Base-by-base conservation (phyloP, 2,797 vertebrate genomes). In the Nyctalus aviator region DNA sequence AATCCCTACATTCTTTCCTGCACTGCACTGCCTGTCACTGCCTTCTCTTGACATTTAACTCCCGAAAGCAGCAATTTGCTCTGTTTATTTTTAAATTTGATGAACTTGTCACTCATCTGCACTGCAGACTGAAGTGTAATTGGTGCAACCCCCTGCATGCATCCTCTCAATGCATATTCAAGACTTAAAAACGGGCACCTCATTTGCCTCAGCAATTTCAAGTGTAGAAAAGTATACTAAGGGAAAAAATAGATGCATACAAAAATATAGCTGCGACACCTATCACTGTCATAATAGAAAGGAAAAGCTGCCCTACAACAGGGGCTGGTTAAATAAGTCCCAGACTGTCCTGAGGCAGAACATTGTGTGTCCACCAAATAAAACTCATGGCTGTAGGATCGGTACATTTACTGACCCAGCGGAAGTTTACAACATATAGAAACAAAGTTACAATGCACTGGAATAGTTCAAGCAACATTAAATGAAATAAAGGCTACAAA, bases 21-120 rank as follows among this genome's bases (percentile, higher is more conserved):
- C 85, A 75, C 44, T 88, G 64, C 11, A 88, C 27, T 35, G 14
- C 57, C 46, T 68, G 30, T 46, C 32, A 71, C 12, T 55, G 57
- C 71, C 55, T 94, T 83, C 86, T 27, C 50, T 64, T 78, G 46
- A 78, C 72, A 89, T 79, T 79, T 76, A 95, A 88, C 48, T 81
- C 81, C n/a, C 4, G n/a, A n/a, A 62, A 94, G 37, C 48, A 55
- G 85, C 12, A 84, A 44, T 20, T 37, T 85, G 20, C n/a, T 79
- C n/a, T n/a, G 50, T 72, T 85, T 71, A 86, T 32, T 86, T 94
- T 84, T 66, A 76, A 84, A 53, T 68, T 55, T 21, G 68, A 76
- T 76, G 90, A 73, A 27, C 53, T 46, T 76, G 66, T 62, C 73
- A 83, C 20, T 94, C 69, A 84, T 41, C 27, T 66, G 35, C 12